phyloP scores from a whole-genome alignment of 2,888 invertebrate genomes.

The Calephelis perditalis region DNA sequence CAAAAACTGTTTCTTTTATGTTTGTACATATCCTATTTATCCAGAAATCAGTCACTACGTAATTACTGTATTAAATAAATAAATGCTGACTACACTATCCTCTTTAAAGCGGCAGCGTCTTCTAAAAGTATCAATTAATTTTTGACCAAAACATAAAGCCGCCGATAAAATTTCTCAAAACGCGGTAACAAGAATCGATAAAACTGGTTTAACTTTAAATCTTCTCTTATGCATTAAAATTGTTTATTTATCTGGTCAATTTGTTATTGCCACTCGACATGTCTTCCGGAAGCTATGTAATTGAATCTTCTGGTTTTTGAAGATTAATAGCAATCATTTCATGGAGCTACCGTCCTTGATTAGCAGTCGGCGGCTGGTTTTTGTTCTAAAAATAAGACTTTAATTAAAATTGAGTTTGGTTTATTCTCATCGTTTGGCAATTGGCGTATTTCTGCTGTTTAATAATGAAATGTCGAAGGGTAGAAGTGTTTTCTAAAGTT shows the following conservation, averaged over 20 bases:
- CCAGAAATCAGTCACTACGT: too few species aligned
- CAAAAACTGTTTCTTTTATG: too few species aligned
- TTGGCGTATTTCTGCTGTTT: too few species aligned
- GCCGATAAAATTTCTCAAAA: conserved; percentile 56
- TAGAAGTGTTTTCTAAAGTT: too few species aligned
- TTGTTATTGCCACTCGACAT: conserved; percentile 71
- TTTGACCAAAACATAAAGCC: conserved; percentile 47
- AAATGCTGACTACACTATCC: too few species aligned
- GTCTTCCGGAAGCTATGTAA: conserved; percentile 73
- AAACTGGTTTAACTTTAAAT: conserved; percentile 45
- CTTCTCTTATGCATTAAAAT: conserved; percentile 59
- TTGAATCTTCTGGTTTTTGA: conserved; percentile 73
- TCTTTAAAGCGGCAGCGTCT: conserved; percentile 55
- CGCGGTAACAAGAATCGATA: conserved; percentile 41
- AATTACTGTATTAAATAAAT: too few species aligned
- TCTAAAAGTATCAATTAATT: conserved; percentile 45
- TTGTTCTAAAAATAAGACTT: conserved; percentile 31
- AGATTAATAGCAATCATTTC: conserved; percentile 61
- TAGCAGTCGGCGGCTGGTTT: conserved; percentile 40
- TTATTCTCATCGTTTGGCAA: too few species aligned
- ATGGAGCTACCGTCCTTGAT: conserved; percentile 69
- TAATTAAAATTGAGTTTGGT: conserved; percentile 36
- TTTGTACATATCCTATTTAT: too few species aligned
- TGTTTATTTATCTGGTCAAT: conserved; percentile 74
- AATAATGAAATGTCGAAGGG: too few species aligned